Evolutionary conservation across 2,888 invertebrate genomes (phyloP).

Genomic region (Agriotes lineatus): DNA sequence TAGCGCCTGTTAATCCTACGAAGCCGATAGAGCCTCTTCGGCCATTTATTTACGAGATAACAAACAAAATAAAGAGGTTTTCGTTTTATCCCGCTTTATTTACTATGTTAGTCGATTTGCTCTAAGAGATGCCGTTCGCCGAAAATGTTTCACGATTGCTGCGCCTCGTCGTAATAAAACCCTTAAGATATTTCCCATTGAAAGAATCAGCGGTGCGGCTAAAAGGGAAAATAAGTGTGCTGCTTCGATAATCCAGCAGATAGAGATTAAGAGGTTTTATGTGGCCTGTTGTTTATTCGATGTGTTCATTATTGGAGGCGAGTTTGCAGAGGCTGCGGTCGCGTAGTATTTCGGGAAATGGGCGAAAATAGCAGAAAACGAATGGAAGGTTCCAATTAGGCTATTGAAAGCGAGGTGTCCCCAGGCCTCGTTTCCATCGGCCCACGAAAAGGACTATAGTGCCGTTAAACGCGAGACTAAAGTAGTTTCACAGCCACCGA

Average conservation of each 20-base stretch:
- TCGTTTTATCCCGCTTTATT: constrained; percentile 31
- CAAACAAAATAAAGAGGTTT: constrained; percentile 33
- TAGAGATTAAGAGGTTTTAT: neutral
- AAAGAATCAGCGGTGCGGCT: neutral
- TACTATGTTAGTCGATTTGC: constrained; percentile 32
- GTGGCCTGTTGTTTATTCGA: no score
- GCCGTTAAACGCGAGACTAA: constrained; percentile 40
- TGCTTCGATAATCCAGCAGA: neutral
- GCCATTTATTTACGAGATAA: constrained; percentile 36
- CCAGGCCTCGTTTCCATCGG: constrained; percentile 26
- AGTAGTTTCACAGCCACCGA: constrained; percentile 43
- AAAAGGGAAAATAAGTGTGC: neutral
- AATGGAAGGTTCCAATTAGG: constrained; percentile 7
- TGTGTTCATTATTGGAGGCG: no score
- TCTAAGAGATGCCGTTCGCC: constrained; percentile 20
- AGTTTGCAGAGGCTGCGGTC: no score
- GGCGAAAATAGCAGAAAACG: neutral
- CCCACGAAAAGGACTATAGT: constrained; percentile 32
- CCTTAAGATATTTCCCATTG: constrained; percentile 8
- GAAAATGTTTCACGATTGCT: constrained; percentile 6
- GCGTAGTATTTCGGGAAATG: neutral
- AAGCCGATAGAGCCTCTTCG: constrained; percentile 36
- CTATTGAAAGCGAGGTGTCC: constrained; percentile 32
- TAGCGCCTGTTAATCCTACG: constrained; percentile 31
- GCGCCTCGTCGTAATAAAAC: constrained; percentile 2